Evolutionary conservation across 2,113 vertebrate species (phyloP).

Genomic region (cat (Felis catus)): F.catus_Fca126_mat1.0 CM031411.1:40810001-40810500

Average conservation of each 20-base stretch:
- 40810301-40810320: not conserved
- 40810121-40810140: not conserved
- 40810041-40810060: not conserved
- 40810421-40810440: not conserved
- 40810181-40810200: constrained; percentile 37
- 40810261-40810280: constrained; percentile 19
- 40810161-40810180: constrained; percentile 31
- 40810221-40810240: constrained; percentile 36
- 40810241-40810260: constrained; percentile 47
- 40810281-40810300: not conserved
- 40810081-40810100: constrained; percentile 35
- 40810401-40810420: constrained; percentile 20
- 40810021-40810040: not conserved
- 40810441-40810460: not conserved
- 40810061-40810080: not conserved
- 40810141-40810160: constrained; percentile 11
- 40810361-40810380: constrained; percentile 29
- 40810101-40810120: not conserved
- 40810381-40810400: not conserved
- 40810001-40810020: constrained; percentile 34
- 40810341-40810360: not conserved
- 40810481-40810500: not conserved
- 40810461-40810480: not conserved
- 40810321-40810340: not conserved
- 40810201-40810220: not conserved